Evolutionary conservation across 2,888 invertebrate species (phyloP).

Genomic region (Euspilapteryx auroguttella): DNA sequence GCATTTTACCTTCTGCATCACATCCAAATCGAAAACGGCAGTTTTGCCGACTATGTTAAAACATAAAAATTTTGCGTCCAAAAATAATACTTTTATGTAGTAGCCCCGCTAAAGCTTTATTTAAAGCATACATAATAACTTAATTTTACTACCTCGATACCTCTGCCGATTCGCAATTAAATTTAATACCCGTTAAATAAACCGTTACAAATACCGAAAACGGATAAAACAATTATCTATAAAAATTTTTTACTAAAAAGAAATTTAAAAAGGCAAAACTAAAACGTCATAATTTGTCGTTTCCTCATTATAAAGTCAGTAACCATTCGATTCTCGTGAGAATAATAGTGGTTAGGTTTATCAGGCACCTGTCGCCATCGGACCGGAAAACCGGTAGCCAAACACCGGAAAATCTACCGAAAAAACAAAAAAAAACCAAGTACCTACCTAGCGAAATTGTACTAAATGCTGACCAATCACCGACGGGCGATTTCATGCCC

Average conservation of each 20-base stretch:
- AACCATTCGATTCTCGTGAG: slow-evolving; percentile 45
- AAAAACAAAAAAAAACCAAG: too few relatives aligned
- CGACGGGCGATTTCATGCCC: slow-evolving; percentile 28
- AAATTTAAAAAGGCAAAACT: slow-evolving; percentile 15
- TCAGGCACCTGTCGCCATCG: slow-evolving; percentile 38
- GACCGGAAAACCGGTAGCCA: slow-evolving; percentile 48
- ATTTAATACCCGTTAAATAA: neutral
- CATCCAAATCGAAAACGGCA: too few relatives aligned
- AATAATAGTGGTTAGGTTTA: slow-evolving; percentile 23
- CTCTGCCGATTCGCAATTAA: slow-evolving; percentile 3
- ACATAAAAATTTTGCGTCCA: too few relatives aligned
- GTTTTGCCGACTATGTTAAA: too few relatives aligned
- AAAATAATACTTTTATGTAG: too few relatives aligned
- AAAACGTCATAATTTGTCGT: slow-evolving; percentile 20
- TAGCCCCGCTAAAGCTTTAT: too few relatives aligned
- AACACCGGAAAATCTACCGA: slow-evolving; percentile 50
- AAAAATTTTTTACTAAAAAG: slow-evolving; percentile 5
- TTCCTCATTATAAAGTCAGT: slow-evolving; percentile 29
- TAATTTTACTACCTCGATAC: too few relatives aligned
- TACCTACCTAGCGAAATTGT: slow-evolving; percentile 47
- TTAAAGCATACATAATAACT: too few relatives aligned
- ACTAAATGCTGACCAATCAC: slow-evolving; percentile 29
- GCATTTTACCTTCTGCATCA: too few relatives aligned
- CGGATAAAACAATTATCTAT: neutral
- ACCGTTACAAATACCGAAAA: neutral